phyloP scores from a whole-genome alignment of 2,888 invertebrate genomes.

The Rhorus exstirpatorius region DNA sequence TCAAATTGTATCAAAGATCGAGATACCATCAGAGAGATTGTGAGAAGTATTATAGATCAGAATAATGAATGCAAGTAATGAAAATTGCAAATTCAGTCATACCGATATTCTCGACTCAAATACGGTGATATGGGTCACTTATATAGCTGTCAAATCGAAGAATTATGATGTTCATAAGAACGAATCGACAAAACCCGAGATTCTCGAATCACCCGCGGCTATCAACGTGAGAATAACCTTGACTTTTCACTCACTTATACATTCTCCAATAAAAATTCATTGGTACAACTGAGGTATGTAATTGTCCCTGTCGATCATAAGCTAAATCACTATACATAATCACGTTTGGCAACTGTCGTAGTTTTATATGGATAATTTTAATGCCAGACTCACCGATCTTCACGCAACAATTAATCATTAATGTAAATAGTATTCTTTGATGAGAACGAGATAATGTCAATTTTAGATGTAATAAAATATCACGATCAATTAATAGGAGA shows the following conservation, averaged over 20 bases:
- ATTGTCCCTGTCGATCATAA: slow-evolving; percentile 19
- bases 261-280: slow-evolving; percentile 54
- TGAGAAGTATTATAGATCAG: slow-evolving; percentile 1
- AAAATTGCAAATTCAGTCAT: slow-evolving; percentile 17
- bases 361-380: neutral
- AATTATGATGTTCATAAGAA: slow-evolving; percentile 20
- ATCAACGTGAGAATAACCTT: slow-evolving; percentile 34
- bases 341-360: neutral
- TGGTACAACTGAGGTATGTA: slow-evolving; percentile 6
- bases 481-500: neutral
- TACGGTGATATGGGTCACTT: slow-evolving; percentile 49
- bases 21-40: slow-evolving; percentile 14
- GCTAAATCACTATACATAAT: neutral
- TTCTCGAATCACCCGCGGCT: slow-evolving; percentile 27
- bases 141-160: slow-evolving; percentile 36
- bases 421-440: neutral
- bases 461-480: neutral
- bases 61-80: slow-evolving; percentile 1
- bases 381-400: neutral
- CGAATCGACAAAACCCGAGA: slow-evolving; percentile 28
- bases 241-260: slow-evolving; percentile 25
- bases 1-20: slow-evolving; percentile 25
- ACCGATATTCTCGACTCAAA: slow-evolving; percentile 8
- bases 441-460: neutral
- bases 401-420: neutral